Percentiles rank a stretch among this genome's conserved stretches.
phyloP scores from a whole-genome alignment of 2,113 vertebrate genomes.

The Cathartes aura region DNA sequence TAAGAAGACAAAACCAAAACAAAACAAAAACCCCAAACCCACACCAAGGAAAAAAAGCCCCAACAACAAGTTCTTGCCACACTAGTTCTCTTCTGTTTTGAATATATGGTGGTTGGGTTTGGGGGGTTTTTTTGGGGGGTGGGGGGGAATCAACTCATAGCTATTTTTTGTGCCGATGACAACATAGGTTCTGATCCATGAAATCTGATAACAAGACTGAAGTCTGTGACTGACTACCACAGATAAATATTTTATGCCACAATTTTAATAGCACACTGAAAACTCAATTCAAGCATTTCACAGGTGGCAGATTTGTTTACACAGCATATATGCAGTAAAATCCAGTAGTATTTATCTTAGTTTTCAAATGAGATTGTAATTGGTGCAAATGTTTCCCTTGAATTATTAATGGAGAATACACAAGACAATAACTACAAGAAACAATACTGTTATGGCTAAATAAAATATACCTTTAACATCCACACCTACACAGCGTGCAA shows the following conservation, averaged over 20 bases:
- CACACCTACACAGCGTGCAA: not conserved
- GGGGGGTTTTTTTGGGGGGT: accelerated
- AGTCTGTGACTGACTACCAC: not conserved
- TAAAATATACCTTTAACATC: not conserved
- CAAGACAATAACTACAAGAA: not conserved
- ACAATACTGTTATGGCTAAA: not conserved
- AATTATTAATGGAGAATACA: not conserved
- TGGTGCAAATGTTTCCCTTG: not conserved
- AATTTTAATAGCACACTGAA: not conserved
- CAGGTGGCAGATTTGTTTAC: not conserved
- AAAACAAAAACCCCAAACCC: not conserved
- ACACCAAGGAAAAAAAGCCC: not conserved
- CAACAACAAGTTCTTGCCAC: not conserved
- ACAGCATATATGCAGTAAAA: not conserved
- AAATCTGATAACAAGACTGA: not conserved
- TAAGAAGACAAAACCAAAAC: not conserved
- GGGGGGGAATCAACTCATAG: not conserved
- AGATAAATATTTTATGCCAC: not conserved
- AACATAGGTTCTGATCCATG: not conserved
- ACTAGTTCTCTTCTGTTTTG: not conserved
- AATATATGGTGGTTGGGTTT: not conserved
- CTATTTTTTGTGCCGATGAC: not conserved
- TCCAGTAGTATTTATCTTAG: not conserved
- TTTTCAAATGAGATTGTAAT: not conserved
- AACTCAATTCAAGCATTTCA: not conserved